A percentile compares a stretch with the other conserved stretches of the same genome.
These are phyloP conservation scores for Orbicella faveolata DNA, from an alignment of 64 coral and sea anemone species.

Conservation along the genomic window DNA sequence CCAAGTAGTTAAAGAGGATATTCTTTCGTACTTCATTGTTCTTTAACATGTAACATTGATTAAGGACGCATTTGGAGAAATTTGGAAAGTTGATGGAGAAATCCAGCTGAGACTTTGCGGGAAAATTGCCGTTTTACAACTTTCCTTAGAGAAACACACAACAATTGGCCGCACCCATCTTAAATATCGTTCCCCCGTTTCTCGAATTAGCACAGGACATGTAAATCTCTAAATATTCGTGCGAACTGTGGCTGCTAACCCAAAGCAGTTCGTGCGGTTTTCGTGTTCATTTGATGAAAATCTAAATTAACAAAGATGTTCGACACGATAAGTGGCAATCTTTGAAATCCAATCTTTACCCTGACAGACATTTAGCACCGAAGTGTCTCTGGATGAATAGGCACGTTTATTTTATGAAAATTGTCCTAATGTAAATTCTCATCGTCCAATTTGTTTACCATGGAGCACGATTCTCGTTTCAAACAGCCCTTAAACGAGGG, in stretches of 20 bases:
- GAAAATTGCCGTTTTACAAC: background rate
- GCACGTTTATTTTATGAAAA: slow-evolving; percentile 9
- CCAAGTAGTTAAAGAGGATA: too few species aligned
- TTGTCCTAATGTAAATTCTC: slow-evolving; percentile 22
- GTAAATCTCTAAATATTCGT: background rate
- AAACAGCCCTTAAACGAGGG: background rate
- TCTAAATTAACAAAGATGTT: slow-evolving; percentile 44
- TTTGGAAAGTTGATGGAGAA: background rate
- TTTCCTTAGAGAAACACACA: background rate
- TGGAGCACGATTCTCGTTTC: background rate
- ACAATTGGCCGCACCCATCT: background rate
- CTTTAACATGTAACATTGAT: background rate
- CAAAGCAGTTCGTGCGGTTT: background rate
- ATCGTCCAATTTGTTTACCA: slow-evolving; percentile 21
- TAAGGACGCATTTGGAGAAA: background rate
- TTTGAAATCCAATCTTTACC: slow-evolving; percentile 28
- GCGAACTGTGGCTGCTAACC: background rate
- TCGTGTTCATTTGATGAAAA: slow-evolving; percentile 16
- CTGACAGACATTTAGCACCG: slow-evolving; percentile 26
- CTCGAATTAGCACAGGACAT: background rate
- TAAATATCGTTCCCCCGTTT: background rate
- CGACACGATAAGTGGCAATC: background rate
- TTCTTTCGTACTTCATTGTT: background rate
- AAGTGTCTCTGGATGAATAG: background rate
- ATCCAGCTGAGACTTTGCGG: background rate